Percentiles rank a stretch among this genome's conserved stretches.
These are phyloP conservation scores for Peromyscus melanophrys DNA, from an alignment of 2,797 vertebrate species.

Conservation along the genomic window DNA sequence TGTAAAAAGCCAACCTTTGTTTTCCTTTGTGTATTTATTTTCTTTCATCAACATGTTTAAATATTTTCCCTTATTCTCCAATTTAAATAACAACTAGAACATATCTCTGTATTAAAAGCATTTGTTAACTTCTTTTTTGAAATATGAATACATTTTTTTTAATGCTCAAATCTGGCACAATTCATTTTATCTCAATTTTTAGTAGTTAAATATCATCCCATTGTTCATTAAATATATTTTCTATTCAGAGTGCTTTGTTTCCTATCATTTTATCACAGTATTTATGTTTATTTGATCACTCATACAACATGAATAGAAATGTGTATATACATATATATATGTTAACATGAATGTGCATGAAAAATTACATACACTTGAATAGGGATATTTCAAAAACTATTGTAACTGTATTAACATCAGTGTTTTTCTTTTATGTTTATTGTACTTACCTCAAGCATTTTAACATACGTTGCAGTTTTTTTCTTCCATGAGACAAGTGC, in stretches of 20 bases:
- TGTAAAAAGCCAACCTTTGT: slow-evolving; percentile 8
- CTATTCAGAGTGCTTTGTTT: background rate
- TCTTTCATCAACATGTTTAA: background rate
- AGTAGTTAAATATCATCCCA: background rate
- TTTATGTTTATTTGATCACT: background rate
- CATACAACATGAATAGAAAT: background rate
- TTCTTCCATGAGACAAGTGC: background rate
- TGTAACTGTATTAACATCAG: slow-evolving; percentile 12
- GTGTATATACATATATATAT: background rate
- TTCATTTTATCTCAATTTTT: background rate
- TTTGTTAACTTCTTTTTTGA: background rate
- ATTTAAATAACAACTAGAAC: background rate
- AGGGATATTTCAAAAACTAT: background rate
- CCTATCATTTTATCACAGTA: background rate
- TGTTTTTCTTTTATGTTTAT: background rate
- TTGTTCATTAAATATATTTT: background rate
- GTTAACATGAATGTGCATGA: background rate
- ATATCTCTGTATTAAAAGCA: background rate
- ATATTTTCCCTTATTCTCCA: background rate
- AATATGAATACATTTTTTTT: slow-evolving; percentile 16
- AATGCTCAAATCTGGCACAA: slow-evolving; percentile 8
- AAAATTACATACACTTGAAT: background rate
- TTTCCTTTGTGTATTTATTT: slow-evolving; percentile 24
- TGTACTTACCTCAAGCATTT: background rate
- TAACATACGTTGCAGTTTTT: background rate